Evolutionary conservation across 2,888 invertebrate species (phyloP), one percentile per base, ranked within the genome.

Genomic region (Sminthurinus aureus): DNA sequence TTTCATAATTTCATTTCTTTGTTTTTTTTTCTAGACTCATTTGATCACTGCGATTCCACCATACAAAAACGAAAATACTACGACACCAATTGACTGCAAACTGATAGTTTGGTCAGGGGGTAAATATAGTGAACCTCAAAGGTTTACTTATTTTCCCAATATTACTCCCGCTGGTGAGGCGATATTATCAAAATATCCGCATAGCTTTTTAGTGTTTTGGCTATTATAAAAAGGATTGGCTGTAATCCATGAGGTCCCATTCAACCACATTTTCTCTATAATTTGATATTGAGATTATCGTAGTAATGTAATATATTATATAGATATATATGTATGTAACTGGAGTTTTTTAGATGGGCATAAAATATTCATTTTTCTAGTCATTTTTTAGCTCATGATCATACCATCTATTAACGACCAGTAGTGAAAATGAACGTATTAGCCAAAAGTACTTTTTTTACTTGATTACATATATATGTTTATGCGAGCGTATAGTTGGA

Each of bases 31-130:
- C 0, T 69, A 96, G 94, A 96, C 95, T 26, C 96, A 97, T 91
- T 92, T 96, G 81, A 95, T 96, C 58, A 96, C 96, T 91, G 94
- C 94, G 89, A 94, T 96, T 87, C 96, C 96, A 26, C 92, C 95
- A 26, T 96, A 94, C 92, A 91, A 91, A 89, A 92, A 93, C 87
- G 91, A 92, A 85, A 94, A 94, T 90, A 92, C 94, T 84, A 85
- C 91, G 51, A 95, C 95, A 90, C 92, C 95, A 18, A 93, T 95
- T 86, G 92, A 92, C 89, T 95, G 96, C 85, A 94, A 94, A 91
- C 91, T 96, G 90, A 94, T 93, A 90, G 95, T 96, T 84, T 93
- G 95, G 24, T 96, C 96, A 74, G 96, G 95, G 89, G 96, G 96
- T 89, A 95, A 95, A 91, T 94, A 94, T 85, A 96, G 96, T 89